phyloP scores from a whole-genome alignment of 1,140 invertebrate species.

The Zaprionus taronus region DNA sequence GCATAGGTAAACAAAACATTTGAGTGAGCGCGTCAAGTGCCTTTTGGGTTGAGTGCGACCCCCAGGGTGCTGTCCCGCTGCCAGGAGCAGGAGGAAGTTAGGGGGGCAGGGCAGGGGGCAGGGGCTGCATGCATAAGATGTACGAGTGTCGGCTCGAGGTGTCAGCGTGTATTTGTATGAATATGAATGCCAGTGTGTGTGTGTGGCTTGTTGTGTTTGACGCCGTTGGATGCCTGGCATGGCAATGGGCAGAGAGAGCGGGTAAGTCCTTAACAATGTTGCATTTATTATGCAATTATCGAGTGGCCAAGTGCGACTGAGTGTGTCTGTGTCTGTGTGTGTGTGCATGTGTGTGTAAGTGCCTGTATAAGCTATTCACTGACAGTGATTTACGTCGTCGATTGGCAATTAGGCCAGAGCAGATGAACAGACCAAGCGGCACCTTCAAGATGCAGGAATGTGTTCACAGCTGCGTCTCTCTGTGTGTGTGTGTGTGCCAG shows the following conservation, averaged over 20 bases:
- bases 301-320: slow-evolving; percentile 58
- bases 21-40: slow-evolving; percentile 78
- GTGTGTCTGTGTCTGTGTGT: slow-evolving; percentile 24
- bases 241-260: background rate
- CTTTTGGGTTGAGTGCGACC: slow-evolving; percentile 70
- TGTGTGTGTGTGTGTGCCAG: slow-evolving; percentile 25
- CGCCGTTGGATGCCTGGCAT: slow-evolving; percentile 28
- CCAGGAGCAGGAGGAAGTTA: background rate
- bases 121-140: slow-evolving; percentile 16
- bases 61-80: slow-evolving; percentile 22
- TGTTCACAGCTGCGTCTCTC: background rate
- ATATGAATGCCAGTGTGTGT: slow-evolving; percentile 30
- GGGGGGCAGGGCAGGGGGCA: slow-evolving; percentile 2
- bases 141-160: slow-evolving; percentile 60
- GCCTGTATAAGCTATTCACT: slow-evolving; percentile 43
- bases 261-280: slow-evolving; percentile 64
- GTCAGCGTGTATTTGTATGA: slow-evolving; percentile 71
- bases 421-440: slow-evolving; percentile 17
- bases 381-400: slow-evolving; percentile 81
- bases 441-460: slow-evolving; percentile 61
- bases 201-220: slow-evolving; percentile 56
- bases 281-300: slow-evolving; percentile 83
- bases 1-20: slow-evolving; percentile 83
- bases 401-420: slow-evolving; percentile 76
- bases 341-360: slow-evolving; percentile 22